These are phyloP conservation scores for Leguminivora glycinivorella DNA, from an alignment of 1,140 invertebrate species.

Conservation along the genomic window DNA sequence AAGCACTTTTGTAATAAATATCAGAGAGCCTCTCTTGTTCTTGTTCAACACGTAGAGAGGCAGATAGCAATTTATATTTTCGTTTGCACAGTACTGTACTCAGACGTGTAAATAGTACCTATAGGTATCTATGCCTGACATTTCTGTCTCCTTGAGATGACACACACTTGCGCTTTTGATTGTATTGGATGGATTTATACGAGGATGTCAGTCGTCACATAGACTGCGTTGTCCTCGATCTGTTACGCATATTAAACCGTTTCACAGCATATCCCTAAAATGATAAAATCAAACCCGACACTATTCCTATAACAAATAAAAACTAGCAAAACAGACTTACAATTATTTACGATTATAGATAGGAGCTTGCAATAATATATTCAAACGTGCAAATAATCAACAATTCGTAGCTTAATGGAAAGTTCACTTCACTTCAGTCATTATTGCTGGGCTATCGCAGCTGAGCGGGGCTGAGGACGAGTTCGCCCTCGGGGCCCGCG, in stretches of 20 bases:
- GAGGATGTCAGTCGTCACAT: too few relatives aligned
- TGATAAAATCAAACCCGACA: not conserved
- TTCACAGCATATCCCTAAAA: not conserved
- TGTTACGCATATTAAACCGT: not conserved
- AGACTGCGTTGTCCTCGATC: not conserved
- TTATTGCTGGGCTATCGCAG: slow-evolving; percentile 70
- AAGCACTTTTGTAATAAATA: too few relatives aligned
- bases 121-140: too few relatives aligned
- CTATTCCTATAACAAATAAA: slow-evolving; percentile 31
- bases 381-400: slow-evolving; percentile 69
- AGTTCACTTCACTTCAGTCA: slow-evolving; percentile 51
- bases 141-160: too few relatives aligned
- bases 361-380: slow-evolving; percentile 55
- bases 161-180: too few relatives aligned
- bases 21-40: too few relatives aligned
- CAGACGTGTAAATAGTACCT: too few relatives aligned
- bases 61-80: too few relatives aligned
- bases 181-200: too few relatives aligned
- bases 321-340: slow-evolving; percentile 53
- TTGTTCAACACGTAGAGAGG: too few relatives aligned
- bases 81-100: too few relatives aligned
- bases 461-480: slow-evolving; percentile 70
- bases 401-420: slow-evolving; percentile 49
- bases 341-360: slow-evolving; percentile 48
- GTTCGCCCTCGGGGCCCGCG: slow-evolving; percentile 66